Percentiles rank a stretch among this genome's conserved stretches.
Conservation (phyloP, 2,888 invertebrate species). For the Platypus cylindrus region DNA sequence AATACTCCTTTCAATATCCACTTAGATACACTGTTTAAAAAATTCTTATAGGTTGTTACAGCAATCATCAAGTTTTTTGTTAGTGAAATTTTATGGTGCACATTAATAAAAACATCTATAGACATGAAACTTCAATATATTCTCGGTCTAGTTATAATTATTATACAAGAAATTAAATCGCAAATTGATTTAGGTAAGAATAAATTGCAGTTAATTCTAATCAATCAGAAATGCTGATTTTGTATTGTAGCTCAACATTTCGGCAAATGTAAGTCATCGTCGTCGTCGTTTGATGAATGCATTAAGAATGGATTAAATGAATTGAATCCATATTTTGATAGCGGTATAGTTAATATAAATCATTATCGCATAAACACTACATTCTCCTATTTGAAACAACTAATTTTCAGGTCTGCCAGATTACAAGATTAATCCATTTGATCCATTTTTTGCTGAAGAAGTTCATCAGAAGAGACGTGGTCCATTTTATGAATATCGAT, state of each 20-base stretch:
- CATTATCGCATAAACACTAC: not conserved
- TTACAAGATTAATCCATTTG: constrained; percentile 60
- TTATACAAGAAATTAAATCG: too few species aligned
- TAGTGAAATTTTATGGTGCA: too few species aligned
- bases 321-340: constrained; percentile 55
- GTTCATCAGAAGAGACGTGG: constrained; percentile 51
- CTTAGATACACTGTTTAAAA: too few species aligned
- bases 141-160: too few species aligned
- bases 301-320: constrained; percentile 60
- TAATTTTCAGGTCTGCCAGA: constrained; percentile 50
- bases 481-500: constrained; percentile 51
- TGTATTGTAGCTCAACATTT: constrained; percentile 32
- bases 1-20: too few species aligned
- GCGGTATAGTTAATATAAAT: constrained; percentile 37
- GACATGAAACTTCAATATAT: too few species aligned
- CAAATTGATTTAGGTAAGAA: too few species aligned
- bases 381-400: not conserved
- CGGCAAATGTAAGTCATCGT: constrained; percentile 46
- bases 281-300: constrained; percentile 57
- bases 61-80: too few species aligned
- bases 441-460: constrained; percentile 61
- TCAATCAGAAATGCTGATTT: not conserved
- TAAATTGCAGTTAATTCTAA: too few species aligned
- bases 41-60: too few species aligned
- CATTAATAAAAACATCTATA: too few species aligned